phyloP scores from a whole-genome alignment of 1,140 invertebrate species.

The Melipona quadrifasciata region DNA sequence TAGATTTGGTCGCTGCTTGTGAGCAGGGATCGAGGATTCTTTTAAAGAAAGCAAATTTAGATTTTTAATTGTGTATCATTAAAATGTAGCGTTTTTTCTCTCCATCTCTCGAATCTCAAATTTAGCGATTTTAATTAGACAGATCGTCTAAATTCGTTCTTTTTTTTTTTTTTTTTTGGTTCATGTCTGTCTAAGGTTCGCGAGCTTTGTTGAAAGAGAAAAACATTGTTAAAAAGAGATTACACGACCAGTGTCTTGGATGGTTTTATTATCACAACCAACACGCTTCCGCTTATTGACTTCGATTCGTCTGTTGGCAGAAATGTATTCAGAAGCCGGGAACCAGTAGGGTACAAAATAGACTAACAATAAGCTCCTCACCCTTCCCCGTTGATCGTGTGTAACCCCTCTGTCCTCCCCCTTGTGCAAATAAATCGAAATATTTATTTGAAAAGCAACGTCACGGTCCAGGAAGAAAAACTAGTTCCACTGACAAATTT shows the following conservation, averaged over 20 bases:
- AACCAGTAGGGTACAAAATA: constrained; percentile 28
- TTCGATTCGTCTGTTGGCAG: constrained; percentile 18
- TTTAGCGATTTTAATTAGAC: too few species aligned
- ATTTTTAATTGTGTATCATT: background rate
- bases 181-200: too few species aligned
- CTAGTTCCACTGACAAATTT: background rate
- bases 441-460: constrained; percentile 44
- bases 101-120: too few species aligned
- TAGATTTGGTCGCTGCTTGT: constrained; percentile 24
- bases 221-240: background rate
- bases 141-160: too few species aligned
- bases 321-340: background rate
- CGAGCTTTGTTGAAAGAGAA: background rate
- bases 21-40: constrained; percentile 23
- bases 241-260: background rate
- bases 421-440: constrained; percentile 46
- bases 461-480: background rate
- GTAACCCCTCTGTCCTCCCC: constrained; percentile 5
- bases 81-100: too few species aligned
- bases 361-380: constrained; percentile 32
- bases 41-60: too few species aligned
- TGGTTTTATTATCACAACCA: constrained; percentile 20
- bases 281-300: constrained; percentile 38
- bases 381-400: constrained; percentile 13
- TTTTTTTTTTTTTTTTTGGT: too few species aligned